phyloP scores from a whole-genome alignment of 1,140 invertebrate genomes.

The Acyrthosiphon pisum region DNA sequence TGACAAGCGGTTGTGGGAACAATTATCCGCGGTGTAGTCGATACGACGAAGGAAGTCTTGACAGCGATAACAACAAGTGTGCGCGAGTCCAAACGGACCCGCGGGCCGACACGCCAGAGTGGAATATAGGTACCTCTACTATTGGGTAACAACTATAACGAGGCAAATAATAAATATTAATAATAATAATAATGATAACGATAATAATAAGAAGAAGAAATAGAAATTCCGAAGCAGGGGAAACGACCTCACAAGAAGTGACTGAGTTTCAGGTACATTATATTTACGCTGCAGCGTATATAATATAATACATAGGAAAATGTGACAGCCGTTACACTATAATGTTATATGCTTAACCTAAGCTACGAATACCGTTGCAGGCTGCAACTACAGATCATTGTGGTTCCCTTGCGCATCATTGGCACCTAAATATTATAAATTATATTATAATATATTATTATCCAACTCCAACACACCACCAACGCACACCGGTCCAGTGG shows the following conservation, averaged over 20 bases:
- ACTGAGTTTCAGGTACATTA: background rate
- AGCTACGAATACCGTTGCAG: background rate
- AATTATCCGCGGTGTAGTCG: background rate
- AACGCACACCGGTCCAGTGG: too few species aligned
- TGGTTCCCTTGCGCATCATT: background rate
- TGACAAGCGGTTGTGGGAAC: background rate
- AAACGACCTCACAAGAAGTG: slow-evolving; percentile 13
- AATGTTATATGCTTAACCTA: background rate
- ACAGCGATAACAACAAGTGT: background rate
- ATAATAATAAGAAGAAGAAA: background rate
- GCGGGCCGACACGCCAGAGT: background rate
- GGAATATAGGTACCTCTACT: background rate
- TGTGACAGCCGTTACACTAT: slow-evolving; percentile 15
- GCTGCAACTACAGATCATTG: background rate
- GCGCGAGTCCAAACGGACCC: background rate
- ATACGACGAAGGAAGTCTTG: background rate
- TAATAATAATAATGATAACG: background rate
- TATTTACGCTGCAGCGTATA: background rate
- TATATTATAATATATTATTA: slow-evolving; percentile 1
- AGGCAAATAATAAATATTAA: background rate
- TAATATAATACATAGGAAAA: background rate
- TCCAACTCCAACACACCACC: background rate
- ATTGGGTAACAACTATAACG: background rate
- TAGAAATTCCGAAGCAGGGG: background rate
- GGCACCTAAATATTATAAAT: background rate